Evolutionary conservation across 2,888 invertebrate species (phyloP), one percentile per base, ranked within the genome.

Genomic region (Cecidostiba fungosa): DNA sequence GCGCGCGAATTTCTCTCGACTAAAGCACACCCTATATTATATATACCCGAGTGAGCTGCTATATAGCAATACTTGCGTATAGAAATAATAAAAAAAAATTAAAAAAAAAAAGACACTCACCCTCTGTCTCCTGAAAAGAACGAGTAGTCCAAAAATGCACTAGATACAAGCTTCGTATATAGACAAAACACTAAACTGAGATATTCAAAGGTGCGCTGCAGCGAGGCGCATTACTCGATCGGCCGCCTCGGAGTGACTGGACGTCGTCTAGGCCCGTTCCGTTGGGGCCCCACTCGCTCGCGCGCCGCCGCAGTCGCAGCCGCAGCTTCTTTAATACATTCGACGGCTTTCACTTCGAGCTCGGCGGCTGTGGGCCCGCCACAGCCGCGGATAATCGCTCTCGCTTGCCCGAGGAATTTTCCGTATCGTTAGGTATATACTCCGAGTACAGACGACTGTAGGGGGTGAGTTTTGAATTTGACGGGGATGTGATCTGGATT

Each of bases 181-280:
- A 19, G 16, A 50, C 50, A n/a, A n/a, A n/a, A 50, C 50, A 12
- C 47, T 47, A 12, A 47, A 47, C 14, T 50, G 19, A 16, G 47
- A 12, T 16, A 19, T 16, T 14, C 16, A 50, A 36, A 70, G 72
- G 19, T 36, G 72, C 39, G 62, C 80, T 77, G 32, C 54, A 47
- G 81, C 82, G 78, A 81, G 82, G 70, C 89, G 90, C 89, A 83
- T 86, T 88, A 88, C 87, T 89, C 90, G 89, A 90, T 89, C 92
- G 92, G 91, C 91, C 89, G 92, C 91, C 90, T 92, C 90, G 88
- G 90, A 92, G 91, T 92, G 92, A 93, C 93, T 93, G 92, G 90
- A 89, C 86, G 76, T 26, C 72, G 72, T 43, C 54, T 73, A 29
- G 78, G 69, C 85, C 85, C 86, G 85, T 81, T 84, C 78, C 39